Evolutionary conservation across 2,888 invertebrate genomes (phyloP), one percentile per base, ranked within the genome.

Genomic region (Sylvicola cinctus): DNA sequence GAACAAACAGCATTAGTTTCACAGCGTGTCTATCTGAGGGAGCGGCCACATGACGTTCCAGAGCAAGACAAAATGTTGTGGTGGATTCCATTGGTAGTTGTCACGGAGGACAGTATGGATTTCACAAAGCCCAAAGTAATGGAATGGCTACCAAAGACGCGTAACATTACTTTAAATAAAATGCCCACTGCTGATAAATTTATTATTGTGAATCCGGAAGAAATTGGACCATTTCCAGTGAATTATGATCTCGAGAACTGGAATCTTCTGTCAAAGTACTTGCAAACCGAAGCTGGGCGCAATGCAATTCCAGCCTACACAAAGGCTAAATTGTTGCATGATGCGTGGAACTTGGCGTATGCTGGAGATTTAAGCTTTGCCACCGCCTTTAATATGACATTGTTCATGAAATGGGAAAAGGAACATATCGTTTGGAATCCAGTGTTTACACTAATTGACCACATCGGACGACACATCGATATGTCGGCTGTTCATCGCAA

Each of bases 191-290:
- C 61, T 16, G 60, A 74, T 32, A 53, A 69, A 33, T 83, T 81
- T 46, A 65, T 84, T 32, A 74, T 85, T 36, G 64, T 83, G 1
- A 85, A 84, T 55, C 76, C 80, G 4, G 81, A 83, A 47, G 83
- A 84, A 60, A 81, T 81, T 40, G 78, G 76, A 2, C 79, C 81
- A 27, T 83, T 73, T 55, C 77, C 80, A 3, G 84, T 85, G 0
- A 83, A 83, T 49, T 85, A 85, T 47, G 84, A 84, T 46, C 50
- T 58, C 5, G 58, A 63, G 27, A 84, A 83, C 49, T 85, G 84
- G 84, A 66, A 72, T 40, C 64, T 79, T 44, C 54, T 85, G 4
- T 66, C 76, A 0, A 54, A 64, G 16, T 80, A 64, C 47, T 58
- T 83, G 1, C 61, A 60, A 43, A 66, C 66, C 38, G 58, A 66